Evolutionary conservation across 2,113 vertebrate genomes (phyloP).

Genomic region (Mellivora capensis): DNA sequence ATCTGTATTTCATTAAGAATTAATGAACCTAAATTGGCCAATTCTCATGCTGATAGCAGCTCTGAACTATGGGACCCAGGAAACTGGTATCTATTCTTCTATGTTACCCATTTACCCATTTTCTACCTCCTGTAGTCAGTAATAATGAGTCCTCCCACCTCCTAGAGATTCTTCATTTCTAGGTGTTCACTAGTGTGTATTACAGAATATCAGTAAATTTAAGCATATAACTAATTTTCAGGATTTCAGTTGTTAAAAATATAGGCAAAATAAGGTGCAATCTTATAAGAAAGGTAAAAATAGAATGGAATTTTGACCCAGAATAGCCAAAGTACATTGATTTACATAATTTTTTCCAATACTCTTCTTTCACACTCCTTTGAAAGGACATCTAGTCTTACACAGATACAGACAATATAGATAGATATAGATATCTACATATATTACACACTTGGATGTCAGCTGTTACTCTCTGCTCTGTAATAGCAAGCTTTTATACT

Average conservation of each 20-base stretch:
- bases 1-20: background rate
- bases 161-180: accelerated
- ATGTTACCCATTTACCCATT: accelerated
- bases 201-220: background rate
- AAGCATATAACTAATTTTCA: background rate
- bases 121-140: too few relatives aligned
- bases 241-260: background rate
- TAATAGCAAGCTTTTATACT: background rate
- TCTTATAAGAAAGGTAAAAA: background rate
- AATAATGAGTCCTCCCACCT: background rate
- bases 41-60: background rate
- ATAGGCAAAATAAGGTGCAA: background rate
- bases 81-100: background rate
- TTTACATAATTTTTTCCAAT: background rate
- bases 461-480: background rate
- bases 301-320: background rate
- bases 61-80: background rate
- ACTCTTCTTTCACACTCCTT: background rate
- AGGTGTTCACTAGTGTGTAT: background rate
- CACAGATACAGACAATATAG: background rate
- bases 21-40: background rate
- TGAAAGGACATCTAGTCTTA: background rate
- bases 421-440: background rate
- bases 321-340: background rate
- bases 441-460: background rate